Conservation (phyloP, 1,140 invertebrate species). For the Meloidogyne exigua region DNA sequence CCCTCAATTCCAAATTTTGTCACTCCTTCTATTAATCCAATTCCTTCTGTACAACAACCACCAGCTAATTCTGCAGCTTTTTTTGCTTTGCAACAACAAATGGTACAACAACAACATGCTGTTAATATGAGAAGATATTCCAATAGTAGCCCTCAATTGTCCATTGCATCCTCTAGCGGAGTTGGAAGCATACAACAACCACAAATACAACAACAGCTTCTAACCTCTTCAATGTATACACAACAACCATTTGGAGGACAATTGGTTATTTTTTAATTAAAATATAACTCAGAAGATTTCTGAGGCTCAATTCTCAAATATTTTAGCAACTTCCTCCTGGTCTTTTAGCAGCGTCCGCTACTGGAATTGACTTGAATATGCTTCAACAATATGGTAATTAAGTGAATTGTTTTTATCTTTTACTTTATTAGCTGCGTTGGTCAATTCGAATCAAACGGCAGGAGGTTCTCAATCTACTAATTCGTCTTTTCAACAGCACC, state of each 20-base stretch:
- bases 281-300: too few species aligned
- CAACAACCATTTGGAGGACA: neutral
- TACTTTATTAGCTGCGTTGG: constrained; percentile 11
- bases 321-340: constrained; percentile 6
- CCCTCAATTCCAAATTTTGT: neutral
- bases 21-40: neutral
- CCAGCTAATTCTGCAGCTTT: neutral
- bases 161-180: neutral
- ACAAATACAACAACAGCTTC: constrained; percentile 11
- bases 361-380: constrained; percentile 15
- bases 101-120: neutral
- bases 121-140: neutral
- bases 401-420: neutral
- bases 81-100: neutral
- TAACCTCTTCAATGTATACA: constrained; percentile 7
- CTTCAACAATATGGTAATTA: constrained; percentile 17
- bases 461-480: neutral
- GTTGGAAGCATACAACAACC: neutral
- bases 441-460: neutral
- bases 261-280: neutral
- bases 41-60: neutral
- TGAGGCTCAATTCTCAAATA: neutral
- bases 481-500: constrained; percentile 5
- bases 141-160: neutral
- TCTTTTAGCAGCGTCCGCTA: neutral